phyloP scores from a whole-genome alignment of 2,797 vertebrate species.

The Todus mexicanus region DNA sequence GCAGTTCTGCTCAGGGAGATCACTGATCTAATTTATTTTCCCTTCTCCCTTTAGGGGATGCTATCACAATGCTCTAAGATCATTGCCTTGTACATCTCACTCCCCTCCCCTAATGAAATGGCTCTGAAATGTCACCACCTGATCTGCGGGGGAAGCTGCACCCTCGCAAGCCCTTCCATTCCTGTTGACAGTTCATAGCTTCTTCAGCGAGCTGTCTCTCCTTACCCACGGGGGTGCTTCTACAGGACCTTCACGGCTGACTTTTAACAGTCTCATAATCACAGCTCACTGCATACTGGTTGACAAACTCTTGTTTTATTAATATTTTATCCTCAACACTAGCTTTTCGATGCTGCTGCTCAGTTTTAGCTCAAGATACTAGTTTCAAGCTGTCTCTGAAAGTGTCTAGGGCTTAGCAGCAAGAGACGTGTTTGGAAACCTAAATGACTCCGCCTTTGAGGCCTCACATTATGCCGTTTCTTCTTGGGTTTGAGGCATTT shows the following conservation, averaged over 20 bases:
- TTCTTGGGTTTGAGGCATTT: background rate
- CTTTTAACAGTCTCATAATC: constrained; percentile 30
- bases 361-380: background rate
- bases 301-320: constrained; percentile 18
- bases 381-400: background rate
- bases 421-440: background rate
- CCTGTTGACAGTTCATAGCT: constrained; percentile 12
- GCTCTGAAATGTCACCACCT: constrained; percentile 51
- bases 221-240: constrained; percentile 8
- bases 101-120: constrained; percentile 43
- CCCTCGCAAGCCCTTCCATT: background rate
- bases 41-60: constrained; percentile 51
- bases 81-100: constrained; percentile 39
- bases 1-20: constrained; percentile 43
- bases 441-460: background rate
- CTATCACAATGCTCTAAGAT: constrained; percentile 55
- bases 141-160: background rate
- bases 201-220: background rate
- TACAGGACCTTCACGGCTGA: background rate
- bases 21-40: constrained; percentile 66
- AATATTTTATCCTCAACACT: background rate
- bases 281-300: background rate
- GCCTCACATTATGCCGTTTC: background rate
- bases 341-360: background rate
- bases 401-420: background rate